A percentile compares a stretch with the other conserved stretches of the same genome.
Evolutionary conservation across 2,888 invertebrate genomes (phyloP).

Genomic region (Tenthredo notha): DNA sequence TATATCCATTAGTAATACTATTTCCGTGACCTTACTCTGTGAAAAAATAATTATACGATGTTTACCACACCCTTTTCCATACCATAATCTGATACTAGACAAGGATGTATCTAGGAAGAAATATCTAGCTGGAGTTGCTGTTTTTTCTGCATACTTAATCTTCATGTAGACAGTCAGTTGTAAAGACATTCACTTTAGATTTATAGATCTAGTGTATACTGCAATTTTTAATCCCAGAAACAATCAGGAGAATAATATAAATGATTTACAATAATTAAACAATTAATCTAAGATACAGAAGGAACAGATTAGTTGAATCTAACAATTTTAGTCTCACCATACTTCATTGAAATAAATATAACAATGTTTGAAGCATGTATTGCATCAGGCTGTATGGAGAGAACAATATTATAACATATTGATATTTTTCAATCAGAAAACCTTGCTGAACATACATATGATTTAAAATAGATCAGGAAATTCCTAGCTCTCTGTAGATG

Average conservation of each 20-base stretch:
- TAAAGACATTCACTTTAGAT: constrained; percentile 37
- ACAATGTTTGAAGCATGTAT: not conserved
- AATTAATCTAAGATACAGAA: not conserved
- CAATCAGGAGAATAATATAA: not conserved
- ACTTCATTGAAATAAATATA: not conserved
- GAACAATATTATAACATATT: not conserved
- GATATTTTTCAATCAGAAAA: not conserved
- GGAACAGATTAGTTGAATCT: not conserved
- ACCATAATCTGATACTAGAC: constrained; percentile 9
- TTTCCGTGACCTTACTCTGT: not conserved
- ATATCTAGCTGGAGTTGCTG: constrained; percentile 25
- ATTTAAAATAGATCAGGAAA: not conserved
- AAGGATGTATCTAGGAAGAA: constrained; percentile 43
- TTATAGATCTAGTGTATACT: constrained; percentile 14
- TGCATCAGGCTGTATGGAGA: not conserved
- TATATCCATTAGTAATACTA: constrained; percentile 1
- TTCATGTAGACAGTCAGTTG: constrained; percentile 7
- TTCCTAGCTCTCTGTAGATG: not conserved
- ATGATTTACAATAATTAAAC: not conserved
- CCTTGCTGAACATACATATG: not conserved
- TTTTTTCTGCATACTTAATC: constrained; percentile 34
- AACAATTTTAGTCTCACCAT: not conserved
- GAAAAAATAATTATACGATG: not conserved
- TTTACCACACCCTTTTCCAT: constrained; percentile 37
- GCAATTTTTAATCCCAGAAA: constrained; percentile 21